phyloP scores from a whole-genome alignment of 2,113 vertebrate species.

The Pteruthius melanotis region DNA sequence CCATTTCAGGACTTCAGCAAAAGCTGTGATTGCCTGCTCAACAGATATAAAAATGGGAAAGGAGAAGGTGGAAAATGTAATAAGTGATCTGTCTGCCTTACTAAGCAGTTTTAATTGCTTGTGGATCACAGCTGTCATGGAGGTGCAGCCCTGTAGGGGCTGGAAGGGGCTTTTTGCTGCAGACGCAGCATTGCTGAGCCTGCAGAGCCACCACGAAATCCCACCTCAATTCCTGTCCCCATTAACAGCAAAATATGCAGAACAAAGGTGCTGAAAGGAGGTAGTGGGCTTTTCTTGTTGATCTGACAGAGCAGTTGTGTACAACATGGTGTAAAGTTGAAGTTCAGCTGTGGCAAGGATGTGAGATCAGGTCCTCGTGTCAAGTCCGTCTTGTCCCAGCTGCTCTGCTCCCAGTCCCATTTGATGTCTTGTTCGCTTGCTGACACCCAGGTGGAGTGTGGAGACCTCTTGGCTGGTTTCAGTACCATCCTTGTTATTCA shows the following conservation, averaged over 20 bases:
- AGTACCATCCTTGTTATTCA: neutral
- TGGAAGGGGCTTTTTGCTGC: neutral
- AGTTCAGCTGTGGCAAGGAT: neutral
- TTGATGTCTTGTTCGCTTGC: neutral
- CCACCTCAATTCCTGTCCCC: neutral
- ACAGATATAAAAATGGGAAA: neutral
- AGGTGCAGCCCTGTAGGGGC: neutral
- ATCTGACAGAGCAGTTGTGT: neutral
- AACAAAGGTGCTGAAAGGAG: constrained; percentile 1
- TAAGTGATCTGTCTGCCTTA: neutral
- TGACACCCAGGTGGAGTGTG: neutral
- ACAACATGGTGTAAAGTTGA: neutral
- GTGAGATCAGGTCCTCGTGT: rapidly evolving
- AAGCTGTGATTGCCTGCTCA: neutral
- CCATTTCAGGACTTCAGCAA: neutral
- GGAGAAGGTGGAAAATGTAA: neutral
- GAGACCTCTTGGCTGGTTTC: neutral
- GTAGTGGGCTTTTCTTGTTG: neutral
- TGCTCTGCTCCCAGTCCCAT: neutral
- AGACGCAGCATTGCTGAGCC: neutral
- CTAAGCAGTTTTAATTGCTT: neutral
- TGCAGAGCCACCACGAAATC: neutral
- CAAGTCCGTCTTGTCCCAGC: neutral
- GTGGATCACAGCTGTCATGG: rapidly evolving
- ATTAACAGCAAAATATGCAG: neutral